Base-by-base conservation (phyloP, 1,140 invertebrate genomes). In the Battus philenor region DNA sequence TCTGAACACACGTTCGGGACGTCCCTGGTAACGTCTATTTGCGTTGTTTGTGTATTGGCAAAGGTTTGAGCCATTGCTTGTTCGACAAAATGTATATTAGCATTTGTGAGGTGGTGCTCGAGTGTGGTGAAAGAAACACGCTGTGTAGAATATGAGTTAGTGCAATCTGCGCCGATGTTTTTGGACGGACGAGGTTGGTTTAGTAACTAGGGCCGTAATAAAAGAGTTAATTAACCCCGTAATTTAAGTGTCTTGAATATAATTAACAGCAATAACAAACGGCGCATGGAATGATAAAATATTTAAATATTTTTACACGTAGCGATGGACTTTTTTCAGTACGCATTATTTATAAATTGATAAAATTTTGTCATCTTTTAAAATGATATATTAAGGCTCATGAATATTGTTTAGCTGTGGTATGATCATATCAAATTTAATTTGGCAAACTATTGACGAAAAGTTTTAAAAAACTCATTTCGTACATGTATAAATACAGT, bases 131-230 rank as follows among this genome's bases (percentile, higher is more conserved):
- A 36, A 36, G n/a, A 63, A 60, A 63, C 49, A 74, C 55, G 48
- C 54, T 54, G 58, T 47, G 56, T 53, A 47, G 60, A 58, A 56
- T 51, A 73, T 67, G 60, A 71, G 66, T 47, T 73, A 72, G 68
- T 58, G 57, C 53, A 51, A 54, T 47, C 47, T 44, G 51, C 52
- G 36, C 55, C 68, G 70, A 82, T 82, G 78, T 82, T 79, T 68
- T 60, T 82, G 58, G 78, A 82, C 75, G 78, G 78, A 46, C 58
- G 69, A 70, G 78, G 78, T 82, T 66, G 55, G 68, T 64, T 50
- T 50, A 38, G n/a, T 44, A 18, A 36, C 20, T 36, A 36, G 33
- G 10, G 5, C 4, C 17, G 33, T 17, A 36, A 15, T 36, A 22
- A 36, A 36, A 36, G 9, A 36, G 17, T 20, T 36, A 36, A 20